These are phyloP conservation scores for Seladonia tumulorum DNA, from an alignment of 2,888 invertebrate genomes.

Conservation along the genomic window DNA sequence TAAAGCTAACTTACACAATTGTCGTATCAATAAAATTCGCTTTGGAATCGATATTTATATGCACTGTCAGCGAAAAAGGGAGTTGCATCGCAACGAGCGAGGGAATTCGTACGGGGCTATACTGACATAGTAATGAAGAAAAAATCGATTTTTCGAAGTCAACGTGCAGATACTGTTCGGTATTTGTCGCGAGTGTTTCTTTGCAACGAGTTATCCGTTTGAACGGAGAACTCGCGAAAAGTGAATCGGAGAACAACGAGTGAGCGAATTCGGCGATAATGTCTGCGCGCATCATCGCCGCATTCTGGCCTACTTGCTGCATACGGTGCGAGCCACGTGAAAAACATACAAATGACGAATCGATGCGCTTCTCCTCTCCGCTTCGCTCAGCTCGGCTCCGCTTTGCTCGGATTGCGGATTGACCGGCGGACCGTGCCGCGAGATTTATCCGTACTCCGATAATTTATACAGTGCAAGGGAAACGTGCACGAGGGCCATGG, in stretches of 20 bases:
- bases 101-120: no score
- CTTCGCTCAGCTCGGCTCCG: not conserved
- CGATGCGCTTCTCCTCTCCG: slow-evolving; percentile 42
- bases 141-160: no score
- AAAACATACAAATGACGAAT: slow-evolving; percentile 59
- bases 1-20: no score
- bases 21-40: no score
- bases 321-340: slow-evolving; percentile 9
- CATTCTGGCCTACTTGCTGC: slow-evolving; percentile 36
- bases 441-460: slow-evolving; percentile 67
- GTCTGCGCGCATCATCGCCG: slow-evolving; percentile 30
- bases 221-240: not conserved
- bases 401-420: slow-evolving; percentile 12
- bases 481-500: slow-evolving; percentile 56
- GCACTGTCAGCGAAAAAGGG: no score
- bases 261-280: slow-evolving; percentile 21
- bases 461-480: slow-evolving; percentile 69
- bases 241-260: slow-evolving; percentile 31
- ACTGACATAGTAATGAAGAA: no score
- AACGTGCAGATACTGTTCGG: no score
- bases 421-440: slow-evolving; percentile 56
- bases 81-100: no score
- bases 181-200: not conserved
- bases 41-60: no score
- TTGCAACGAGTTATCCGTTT: not conserved